phyloP scores from a whole-genome alignment of 2,888 invertebrate species.

The Plebejus argus region DNA sequence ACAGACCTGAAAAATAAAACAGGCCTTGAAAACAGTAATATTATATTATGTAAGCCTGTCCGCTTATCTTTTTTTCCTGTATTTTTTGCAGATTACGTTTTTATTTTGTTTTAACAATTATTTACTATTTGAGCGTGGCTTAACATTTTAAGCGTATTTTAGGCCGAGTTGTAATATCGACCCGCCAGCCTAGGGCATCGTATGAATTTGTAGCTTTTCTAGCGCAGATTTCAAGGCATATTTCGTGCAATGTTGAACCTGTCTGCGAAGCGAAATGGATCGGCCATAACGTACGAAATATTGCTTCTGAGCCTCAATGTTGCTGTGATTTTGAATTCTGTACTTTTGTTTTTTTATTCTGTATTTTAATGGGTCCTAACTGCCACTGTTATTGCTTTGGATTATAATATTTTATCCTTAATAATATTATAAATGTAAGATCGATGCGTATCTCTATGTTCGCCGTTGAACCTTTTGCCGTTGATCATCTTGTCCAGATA shows the following conservation, averaged over 20 bases:
- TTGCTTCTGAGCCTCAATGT: conserved; percentile 39
- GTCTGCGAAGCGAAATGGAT: conserved; percentile 49
- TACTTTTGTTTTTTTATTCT: neutral
- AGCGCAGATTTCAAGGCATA: conserved; percentile 40
- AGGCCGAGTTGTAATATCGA: neutral
- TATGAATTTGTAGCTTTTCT: conserved; percentile 6
- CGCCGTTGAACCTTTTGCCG: too few relatives aligned
- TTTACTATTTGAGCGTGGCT: neutral
- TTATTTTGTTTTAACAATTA: too few relatives aligned
- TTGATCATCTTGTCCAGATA: too few relatives aligned
- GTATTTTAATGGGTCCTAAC: too few relatives aligned
- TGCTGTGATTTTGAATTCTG: neutral
- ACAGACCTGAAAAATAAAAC: too few relatives aligned
- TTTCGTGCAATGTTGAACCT: conserved; percentile 42
- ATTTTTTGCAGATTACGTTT: too few relatives aligned
- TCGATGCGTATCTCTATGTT: neutral
- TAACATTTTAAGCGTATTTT: neutral
- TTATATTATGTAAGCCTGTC: too few relatives aligned
- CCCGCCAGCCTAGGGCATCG: neutral
- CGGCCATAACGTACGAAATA: conserved; percentile 49
- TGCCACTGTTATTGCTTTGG: too few relatives aligned
- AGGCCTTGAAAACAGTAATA: too few relatives aligned
- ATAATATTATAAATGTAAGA: neutral
- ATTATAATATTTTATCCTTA: neutral
- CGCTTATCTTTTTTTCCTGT: too few relatives aligned